Evolutionary conservation across 2,888 invertebrate genomes (phyloP).

Genomic region (Oxyteleia sp.): DNA sequence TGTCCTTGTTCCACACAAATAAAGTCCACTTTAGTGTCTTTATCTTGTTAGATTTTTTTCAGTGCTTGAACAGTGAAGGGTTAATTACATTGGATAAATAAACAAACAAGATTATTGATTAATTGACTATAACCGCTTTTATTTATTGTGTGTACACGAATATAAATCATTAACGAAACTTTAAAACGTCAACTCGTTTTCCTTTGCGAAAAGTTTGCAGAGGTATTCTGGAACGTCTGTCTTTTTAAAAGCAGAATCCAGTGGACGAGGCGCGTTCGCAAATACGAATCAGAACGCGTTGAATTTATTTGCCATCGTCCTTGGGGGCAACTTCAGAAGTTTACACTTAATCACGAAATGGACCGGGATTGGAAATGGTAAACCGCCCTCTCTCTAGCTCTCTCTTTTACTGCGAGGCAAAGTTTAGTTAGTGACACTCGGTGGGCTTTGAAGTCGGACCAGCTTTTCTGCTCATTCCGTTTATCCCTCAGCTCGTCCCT

Average conservation of each 20-base stretch:
- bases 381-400: conserved; percentile 73
- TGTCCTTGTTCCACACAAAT: too few relatives aligned
- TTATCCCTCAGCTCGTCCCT: conserved; percentile 73
- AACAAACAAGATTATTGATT: too few relatives aligned
- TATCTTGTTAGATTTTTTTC: too few relatives aligned
- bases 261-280: conserved; percentile 34
- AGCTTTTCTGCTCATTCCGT: conserved; percentile 76
- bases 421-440: conserved; percentile 87
- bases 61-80: too few relatives aligned
- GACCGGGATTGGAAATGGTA: conserved; percentile 85
- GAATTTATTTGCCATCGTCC: conserved; percentile 70
- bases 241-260: conserved; percentile 52
- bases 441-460: conserved; percentile 84
- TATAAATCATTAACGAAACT: too few relatives aligned
- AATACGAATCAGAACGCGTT: conserved; percentile 53
- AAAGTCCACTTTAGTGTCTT: too few relatives aligned
- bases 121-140: too few relatives aligned
- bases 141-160: too few relatives aligned
- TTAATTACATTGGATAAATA: too few relatives aligned
- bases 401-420: conserved; percentile 66
- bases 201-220: conserved; percentile 37
- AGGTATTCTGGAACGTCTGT: conserved; percentile 39
- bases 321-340: conserved; percentile 78
- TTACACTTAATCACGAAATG: conserved; percentile 87
- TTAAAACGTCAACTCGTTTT: conserved; percentile 13